Evolutionary conservation across 2,888 invertebrate genomes (phyloP).

Genomic region (Nipponacmea schrenckii): DNA sequence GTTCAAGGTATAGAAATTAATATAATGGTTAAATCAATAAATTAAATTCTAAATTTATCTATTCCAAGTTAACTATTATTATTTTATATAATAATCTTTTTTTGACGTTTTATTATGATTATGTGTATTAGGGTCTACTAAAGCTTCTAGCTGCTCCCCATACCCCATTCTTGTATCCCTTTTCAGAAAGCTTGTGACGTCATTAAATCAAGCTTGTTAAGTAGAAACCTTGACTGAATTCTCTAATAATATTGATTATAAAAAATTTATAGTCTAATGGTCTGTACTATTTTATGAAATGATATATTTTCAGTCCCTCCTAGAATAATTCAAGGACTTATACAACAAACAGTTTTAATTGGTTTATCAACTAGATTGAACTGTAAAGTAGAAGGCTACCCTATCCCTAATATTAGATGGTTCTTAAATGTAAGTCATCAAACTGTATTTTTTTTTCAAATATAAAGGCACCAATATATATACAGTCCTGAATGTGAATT

Average conservation of each 20-base stretch:
- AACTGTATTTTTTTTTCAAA: no score
- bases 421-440: constrained; percentile 52
- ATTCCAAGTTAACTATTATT: neutral
- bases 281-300: no score
- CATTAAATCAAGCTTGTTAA: no score
- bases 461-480: neutral
- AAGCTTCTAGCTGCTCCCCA: no score
- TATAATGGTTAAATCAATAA: neutral
- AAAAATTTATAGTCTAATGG: no score
- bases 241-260: no score
- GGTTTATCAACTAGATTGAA: constrained; percentile 42
- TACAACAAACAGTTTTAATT: constrained; percentile 37
- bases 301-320: constrained; percentile 44
- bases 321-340: constrained; percentile 33
- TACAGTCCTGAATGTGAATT: neutral
- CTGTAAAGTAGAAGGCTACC: constrained; percentile 54
- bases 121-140: no score
- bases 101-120: no score
- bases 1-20: constrained; percentile 39
- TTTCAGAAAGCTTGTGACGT: no score
- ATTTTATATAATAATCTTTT: no score
- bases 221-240: no score
- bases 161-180: no score
- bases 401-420: constrained; percentile 50
- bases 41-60: constrained; percentile 13